Conservation (phyloP, 2,888 invertebrate species). For the Cataglyphis cursor region DNA sequence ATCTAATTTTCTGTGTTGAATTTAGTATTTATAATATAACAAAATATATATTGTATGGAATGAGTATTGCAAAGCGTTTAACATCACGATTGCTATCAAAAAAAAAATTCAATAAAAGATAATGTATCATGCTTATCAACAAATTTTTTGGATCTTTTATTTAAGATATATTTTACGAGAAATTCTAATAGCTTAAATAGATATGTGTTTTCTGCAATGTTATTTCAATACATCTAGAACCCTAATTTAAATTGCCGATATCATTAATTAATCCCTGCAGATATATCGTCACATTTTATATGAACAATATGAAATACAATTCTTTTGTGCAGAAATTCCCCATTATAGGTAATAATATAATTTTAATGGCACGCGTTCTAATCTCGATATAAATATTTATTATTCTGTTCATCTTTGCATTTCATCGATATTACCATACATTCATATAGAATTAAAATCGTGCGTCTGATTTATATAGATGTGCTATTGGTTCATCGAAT, state of each 20-base stretch:
- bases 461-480: background rate
- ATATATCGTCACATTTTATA: background rate
- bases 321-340: background rate
- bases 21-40: constrained; percentile 19
- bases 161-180: background rate
- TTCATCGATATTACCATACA: background rate
- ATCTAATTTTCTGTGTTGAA: background rate
- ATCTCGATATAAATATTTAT: constrained; percentile 10
- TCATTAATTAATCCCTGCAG: background rate
- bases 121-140: background rate
- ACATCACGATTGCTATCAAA: background rate
- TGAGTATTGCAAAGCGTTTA: constrained; percentile 25
- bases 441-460: background rate
- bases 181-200: background rate
- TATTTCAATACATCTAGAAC: background rate
- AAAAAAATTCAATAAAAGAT: background rate
- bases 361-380: background rate
- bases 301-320: background rate
- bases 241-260: background rate
- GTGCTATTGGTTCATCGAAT: background rate
- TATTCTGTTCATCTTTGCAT: background rate
- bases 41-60: constrained; percentile 16
- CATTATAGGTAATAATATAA: background rate
- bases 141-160: background rate
- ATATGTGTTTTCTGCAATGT: background rate